Percentiles rank a stretch among this genome's conserved stretches.
These are phyloP conservation scores for Phoronis australis DNA, from an alignment of 2,888 invertebrate species.

Conservation along the genomic window DNA sequence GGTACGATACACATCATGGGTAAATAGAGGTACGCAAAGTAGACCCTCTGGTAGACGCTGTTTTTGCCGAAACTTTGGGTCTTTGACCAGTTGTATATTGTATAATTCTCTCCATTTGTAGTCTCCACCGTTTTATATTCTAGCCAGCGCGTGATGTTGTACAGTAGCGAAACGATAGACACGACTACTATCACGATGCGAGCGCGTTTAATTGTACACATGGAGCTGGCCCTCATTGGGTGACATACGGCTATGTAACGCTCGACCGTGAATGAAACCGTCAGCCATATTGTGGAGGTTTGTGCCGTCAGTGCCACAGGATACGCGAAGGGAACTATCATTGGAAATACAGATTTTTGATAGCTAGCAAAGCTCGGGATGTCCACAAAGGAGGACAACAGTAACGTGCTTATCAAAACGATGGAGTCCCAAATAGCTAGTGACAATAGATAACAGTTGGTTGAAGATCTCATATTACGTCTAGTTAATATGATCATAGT, in stretches of 20 bases:
- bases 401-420: slow-evolving; percentile 38
- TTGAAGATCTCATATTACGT: slow-evolving; percentile 69
- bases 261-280: slow-evolving; percentile 67
- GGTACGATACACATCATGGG: slow-evolving; percentile 91
- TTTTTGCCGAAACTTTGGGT: slow-evolving; percentile 68
- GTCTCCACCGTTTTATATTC: slow-evolving; percentile 47
- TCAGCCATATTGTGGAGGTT: slow-evolving; percentile 88
- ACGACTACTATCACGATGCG: slow-evolving; percentile 79
- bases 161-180: slow-evolving; percentile 72
- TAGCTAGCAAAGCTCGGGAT: slow-evolving; percentile 23
- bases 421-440: slow-evolving; percentile 49
- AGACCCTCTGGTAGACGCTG: slow-evolving; percentile 68
- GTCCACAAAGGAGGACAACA: slow-evolving; percentile 37
- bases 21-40: slow-evolving; percentile 91
- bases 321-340: slow-evolving; percentile 44
- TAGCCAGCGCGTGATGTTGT: slow-evolving; percentile 71
- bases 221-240: slow-evolving; percentile 78
- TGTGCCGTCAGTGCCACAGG: slow-evolving; percentile 83
- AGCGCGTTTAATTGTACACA: slow-evolving; percentile 84
- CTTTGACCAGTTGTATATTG: slow-evolving; percentile 27
- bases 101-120: slow-evolving; percentile 9
- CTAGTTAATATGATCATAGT: slow-evolving; percentile 59
- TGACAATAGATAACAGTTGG: slow-evolving; percentile 57
- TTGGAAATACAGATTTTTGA: slow-evolving; percentile 26
- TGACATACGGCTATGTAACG: slow-evolving; percentile 76